phyloP scores from a whole-genome alignment of 2,113 vertebrate genomes.

The Bubo scandiacus region DNA sequence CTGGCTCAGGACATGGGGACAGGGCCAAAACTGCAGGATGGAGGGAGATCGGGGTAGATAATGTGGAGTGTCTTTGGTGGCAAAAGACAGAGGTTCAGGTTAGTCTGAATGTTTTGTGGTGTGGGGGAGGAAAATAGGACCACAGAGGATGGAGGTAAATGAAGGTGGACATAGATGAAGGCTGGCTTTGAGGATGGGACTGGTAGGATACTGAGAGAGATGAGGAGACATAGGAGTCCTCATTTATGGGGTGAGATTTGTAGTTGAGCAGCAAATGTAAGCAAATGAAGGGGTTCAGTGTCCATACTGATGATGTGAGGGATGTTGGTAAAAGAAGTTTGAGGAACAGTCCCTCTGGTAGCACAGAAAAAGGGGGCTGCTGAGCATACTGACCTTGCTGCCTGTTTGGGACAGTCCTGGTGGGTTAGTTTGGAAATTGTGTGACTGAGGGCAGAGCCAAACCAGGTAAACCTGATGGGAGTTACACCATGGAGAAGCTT shows the following conservation, averaged over 20 bases:
- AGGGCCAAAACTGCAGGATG: background rate
- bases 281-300: background rate
- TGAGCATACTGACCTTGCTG: fast-evolving
- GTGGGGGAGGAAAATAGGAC: background rate
- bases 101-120: background rate
- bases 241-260: background rate
- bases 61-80: background rate
- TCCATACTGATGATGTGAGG: too few relatives aligned
- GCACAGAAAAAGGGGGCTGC: background rate
- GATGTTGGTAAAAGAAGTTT: background rate
- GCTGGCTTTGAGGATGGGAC: background rate
- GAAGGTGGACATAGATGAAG: background rate
- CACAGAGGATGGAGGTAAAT: background rate
- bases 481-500: background rate
- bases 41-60: background rate
- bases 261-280: background rate
- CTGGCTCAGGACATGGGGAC: fast-evolving
- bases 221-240: background rate
- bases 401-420: background rate
- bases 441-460: background rate
- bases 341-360: background rate
- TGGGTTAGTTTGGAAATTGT: background rate
- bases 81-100: background rate
- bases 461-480: background rate
- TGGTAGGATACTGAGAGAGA: background rate